phyloP scores from a whole-genome alignment of 2,888 invertebrate species.

The Prostheceraeus crozeri region DNA sequence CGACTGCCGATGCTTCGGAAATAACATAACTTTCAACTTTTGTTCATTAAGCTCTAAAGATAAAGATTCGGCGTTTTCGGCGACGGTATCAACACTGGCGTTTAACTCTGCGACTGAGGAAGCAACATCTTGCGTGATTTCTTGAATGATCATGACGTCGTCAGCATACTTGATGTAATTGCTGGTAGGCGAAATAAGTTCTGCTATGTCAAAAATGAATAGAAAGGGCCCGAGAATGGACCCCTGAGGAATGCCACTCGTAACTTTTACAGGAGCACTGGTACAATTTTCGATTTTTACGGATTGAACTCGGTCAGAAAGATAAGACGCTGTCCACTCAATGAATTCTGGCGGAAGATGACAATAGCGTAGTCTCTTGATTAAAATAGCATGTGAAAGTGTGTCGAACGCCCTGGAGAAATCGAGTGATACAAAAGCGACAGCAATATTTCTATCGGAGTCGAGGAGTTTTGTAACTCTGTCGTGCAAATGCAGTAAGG shows the following conservation, averaged over 20 bases:
- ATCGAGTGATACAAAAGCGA: constrained; percentile 5
- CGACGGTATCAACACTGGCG: no score
- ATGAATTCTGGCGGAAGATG: constrained; percentile 4
- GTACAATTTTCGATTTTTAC: background rate
- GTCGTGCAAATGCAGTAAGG: constrained; percentile 6
- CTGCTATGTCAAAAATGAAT: constrained; percentile 7
- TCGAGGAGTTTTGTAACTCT: background rate
- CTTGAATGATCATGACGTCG: background rate
- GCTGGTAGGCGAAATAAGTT: background rate
- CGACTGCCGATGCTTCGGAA: no score
- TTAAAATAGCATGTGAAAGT: background rate
- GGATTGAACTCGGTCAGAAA: background rate
- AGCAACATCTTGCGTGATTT: no score
- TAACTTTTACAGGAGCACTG: background rate
- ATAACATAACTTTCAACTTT: no score
- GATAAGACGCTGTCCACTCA: background rate
- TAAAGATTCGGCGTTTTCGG: no score
- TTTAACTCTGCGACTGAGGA: no score
- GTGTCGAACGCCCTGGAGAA: constrained; percentile 17
- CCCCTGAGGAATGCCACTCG: constrained; percentile 9
- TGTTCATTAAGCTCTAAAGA: no score
- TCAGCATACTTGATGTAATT: constrained; percentile 14
- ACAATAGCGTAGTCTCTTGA: background rate
- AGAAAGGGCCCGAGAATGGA: constrained; percentile 20
- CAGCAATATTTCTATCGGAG: background rate